phyloP scores from a whole-genome alignment of 2,113 vertebrate genomes.

The Brachypteracias leptosomus region DNA sequence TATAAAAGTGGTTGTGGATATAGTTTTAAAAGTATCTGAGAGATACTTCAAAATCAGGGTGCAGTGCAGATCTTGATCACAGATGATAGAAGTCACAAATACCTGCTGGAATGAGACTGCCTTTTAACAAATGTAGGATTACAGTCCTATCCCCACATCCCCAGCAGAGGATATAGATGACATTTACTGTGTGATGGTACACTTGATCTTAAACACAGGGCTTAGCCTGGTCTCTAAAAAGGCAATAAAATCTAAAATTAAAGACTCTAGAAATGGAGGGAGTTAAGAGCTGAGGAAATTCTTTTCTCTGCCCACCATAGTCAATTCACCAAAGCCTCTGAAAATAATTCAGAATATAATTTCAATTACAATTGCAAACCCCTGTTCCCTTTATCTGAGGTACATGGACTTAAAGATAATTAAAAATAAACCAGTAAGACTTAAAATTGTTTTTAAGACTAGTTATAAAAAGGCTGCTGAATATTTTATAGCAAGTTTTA shows the following conservation, averaged over 20 bases:
- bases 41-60: background rate
- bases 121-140: constrained; percentile 15
- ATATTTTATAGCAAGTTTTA: constrained; percentile 69
- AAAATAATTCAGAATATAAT: constrained; percentile 32
- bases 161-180: background rate
- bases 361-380: background rate
- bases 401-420: constrained; percentile 66
- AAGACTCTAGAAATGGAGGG: background rate
- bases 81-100: background rate
- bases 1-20: background rate
- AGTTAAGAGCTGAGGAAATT: background rate
- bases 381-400: constrained; percentile 23
- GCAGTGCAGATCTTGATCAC: background rate
- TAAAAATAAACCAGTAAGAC: constrained; percentile 60
- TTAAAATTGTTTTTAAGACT: constrained; percentile 62
- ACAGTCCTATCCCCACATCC: background rate
- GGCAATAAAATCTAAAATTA: background rate
- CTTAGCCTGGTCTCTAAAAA: background rate
- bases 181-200: background rate
- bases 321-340: background rate
- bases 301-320: background rate
- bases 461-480: constrained; percentile 57
- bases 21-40: background rate
- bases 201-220: background rate
- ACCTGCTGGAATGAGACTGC: background rate